phyloP scores from a whole-genome alignment of 1,140 invertebrate species.

The Ruditapes philippinarum region DNA sequence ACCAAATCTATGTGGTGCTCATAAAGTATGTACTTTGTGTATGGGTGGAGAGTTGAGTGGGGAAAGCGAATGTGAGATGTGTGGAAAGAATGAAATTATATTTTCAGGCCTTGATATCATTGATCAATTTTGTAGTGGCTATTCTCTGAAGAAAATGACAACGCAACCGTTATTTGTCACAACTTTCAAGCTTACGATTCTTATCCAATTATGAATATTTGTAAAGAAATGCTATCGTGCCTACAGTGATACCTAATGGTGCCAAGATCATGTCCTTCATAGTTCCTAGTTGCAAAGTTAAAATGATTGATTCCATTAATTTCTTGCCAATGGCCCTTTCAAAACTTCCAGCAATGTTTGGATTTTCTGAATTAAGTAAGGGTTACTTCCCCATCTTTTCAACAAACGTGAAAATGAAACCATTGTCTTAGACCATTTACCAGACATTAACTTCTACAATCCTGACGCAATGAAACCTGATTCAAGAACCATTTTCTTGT shows the following conservation, averaged over 20 bases:
- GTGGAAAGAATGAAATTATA: neutral
- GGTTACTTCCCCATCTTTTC: too few relatives aligned
- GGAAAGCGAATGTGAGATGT: neutral
- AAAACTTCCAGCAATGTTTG: too few relatives aligned
- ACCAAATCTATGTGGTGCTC: slow-evolving; percentile 61
- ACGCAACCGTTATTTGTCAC: slow-evolving; percentile 17
- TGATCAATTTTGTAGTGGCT: slow-evolving; percentile 23
- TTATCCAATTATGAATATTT: slow-evolving; percentile 34
- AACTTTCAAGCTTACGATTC: slow-evolving; percentile 43
- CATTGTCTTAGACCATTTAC: too few relatives aligned
- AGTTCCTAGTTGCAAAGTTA: slow-evolving; percentile 8
- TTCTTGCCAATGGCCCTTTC: too few relatives aligned
- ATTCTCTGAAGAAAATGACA: slow-evolving; percentile 34
- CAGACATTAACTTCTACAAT: too few relatives aligned
- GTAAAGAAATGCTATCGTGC: slow-evolving; percentile 2
- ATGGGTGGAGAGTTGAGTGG: neutral
- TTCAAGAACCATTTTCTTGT: too few relatives aligned
- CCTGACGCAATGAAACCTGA: too few relatives aligned
- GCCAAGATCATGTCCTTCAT: slow-evolving; percentile 23
- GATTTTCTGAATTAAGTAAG: too few relatives aligned
- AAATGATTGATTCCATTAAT: neutral
- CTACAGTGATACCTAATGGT: neutral
- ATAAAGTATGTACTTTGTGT: slow-evolving; percentile 37
- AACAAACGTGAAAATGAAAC: too few relatives aligned
- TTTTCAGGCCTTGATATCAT: neutral